Conservation (phyloP, 2,797 vertebrate genomes). For the Morus bassanus region DNA sequence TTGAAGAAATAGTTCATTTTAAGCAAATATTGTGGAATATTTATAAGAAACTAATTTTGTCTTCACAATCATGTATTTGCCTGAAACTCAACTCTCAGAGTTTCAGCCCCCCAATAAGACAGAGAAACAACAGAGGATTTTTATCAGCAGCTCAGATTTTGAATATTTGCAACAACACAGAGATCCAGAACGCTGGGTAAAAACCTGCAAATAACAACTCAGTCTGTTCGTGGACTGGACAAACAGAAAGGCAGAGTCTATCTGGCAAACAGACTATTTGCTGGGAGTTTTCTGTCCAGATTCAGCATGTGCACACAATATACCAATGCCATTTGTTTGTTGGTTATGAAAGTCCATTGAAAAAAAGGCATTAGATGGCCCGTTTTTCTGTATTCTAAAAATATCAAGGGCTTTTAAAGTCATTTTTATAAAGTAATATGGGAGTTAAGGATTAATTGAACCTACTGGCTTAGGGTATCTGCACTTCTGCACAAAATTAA, state of each 20-base stretch:
- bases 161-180: not conserved
- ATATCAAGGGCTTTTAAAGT: constrained; percentile 53
- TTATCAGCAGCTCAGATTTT: not conserved
- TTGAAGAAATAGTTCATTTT: constrained; percentile 59
- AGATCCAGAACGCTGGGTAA: not conserved
- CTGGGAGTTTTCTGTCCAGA: constrained; percentile 5
- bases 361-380: constrained; percentile 4
- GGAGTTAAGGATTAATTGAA: constrained; percentile 69
- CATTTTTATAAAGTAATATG: constrained; percentile 55
- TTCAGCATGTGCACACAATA: not conserved
- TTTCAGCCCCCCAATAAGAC: not conserved
- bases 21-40: constrained; percentile 66
- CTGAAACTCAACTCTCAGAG: not conserved
- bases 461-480: constrained; percentile 47
- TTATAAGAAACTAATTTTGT: constrained; percentile 64
- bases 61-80: not conserved
- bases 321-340: not conserved
- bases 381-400: constrained; percentile 45
- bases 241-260: not conserved
- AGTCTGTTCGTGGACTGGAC: not conserved
- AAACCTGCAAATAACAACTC: not conserved
- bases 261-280: not conserved
- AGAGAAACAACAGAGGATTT: not conserved
- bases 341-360: not conserved
- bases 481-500: constrained; percentile 66